A percentile compares a stretch with the other conserved stretches of the same genome.
Evolutionary conservation across 2,113 vertebrate species (phyloP).

Genomic region (Cebus imitator): DNA sequence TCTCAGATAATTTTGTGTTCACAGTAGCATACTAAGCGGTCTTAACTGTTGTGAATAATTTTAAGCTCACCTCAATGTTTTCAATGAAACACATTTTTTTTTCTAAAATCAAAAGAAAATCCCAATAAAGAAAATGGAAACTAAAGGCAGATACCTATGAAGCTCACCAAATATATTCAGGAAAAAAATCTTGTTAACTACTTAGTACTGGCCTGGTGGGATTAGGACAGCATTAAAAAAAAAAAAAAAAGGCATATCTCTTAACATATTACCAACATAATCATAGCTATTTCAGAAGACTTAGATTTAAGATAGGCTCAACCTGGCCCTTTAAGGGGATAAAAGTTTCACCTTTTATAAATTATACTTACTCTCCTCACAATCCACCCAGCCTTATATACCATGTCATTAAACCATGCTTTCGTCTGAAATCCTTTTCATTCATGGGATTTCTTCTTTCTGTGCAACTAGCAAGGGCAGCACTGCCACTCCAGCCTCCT

Average conservation of each 20-base stretch:
- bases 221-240: not conserved
- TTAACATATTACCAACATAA: not conserved
- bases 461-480: not conserved
- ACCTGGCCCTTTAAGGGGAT: not conserved
- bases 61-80: slow-evolving; percentile 28
- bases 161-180: not conserved
- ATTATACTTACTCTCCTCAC: not conserved
- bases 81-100: slow-evolving; percentile 14
- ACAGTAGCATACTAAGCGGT: not conserved
- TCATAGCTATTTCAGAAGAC: not conserved
- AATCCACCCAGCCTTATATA: not conserved
- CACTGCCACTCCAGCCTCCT: not conserved
- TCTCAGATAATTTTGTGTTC: too few relatives aligned
- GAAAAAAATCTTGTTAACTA: not conserved
- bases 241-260: not conserved
- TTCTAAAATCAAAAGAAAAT: slow-evolving; percentile 51
- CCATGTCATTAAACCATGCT: not conserved
- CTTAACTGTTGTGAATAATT: slow-evolving; percentile 8
- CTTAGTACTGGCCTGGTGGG: not conserved
- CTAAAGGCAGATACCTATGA: not conserved
- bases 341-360: slow-evolving; percentile 8
- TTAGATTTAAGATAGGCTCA: slow-evolving; percentile 29
- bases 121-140: not conserved
- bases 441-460: not conserved
- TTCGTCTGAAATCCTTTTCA: not conserved